phyloP scores from a whole-genome alignment of 2,888 invertebrate genomes.

The Cryptosula pallasiana region DNA sequence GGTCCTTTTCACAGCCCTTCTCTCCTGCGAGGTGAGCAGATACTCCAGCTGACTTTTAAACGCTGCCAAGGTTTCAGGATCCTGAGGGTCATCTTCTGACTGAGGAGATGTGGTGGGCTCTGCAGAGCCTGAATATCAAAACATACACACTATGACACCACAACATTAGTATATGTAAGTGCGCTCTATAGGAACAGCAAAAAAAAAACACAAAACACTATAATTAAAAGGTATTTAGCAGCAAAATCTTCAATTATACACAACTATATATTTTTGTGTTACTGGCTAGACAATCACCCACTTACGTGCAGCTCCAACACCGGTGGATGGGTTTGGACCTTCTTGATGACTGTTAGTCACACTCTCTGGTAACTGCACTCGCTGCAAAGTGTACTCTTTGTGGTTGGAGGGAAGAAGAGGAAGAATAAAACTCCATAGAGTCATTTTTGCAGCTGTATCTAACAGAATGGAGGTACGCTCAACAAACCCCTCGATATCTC shows the following conservation, averaged over 20 bases:
- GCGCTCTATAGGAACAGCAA: no score
- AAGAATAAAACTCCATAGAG: slow-evolving; percentile 47
- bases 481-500: slow-evolving; percentile 42
- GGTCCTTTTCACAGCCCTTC: slow-evolving; percentile 41
- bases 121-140: no score
- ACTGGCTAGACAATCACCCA: no score
- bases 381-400: slow-evolving; percentile 40
- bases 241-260: no score
- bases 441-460: slow-evolving; percentile 48
- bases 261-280: no score
- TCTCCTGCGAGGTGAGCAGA: slow-evolving; percentile 46
- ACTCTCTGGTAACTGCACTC: slow-evolving; percentile 35
- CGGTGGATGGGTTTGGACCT: not conserved
- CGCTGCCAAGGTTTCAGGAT: slow-evolving; percentile 27
- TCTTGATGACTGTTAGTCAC: not conserved
- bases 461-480: slow-evolving; percentile 36
- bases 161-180: no score
- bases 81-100: not conserved
- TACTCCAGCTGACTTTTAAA: slow-evolving; percentile 38
- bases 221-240: no score
- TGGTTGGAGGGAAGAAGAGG: slow-evolving; percentile 39
- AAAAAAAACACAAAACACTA: no score
- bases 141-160: no score
- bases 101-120: no score
- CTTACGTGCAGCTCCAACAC: no score